A percentile compares a stretch with the other conserved stretches of the same genome.
Conservation (phyloP, 2,888 invertebrate species). For the Ditula angustiorana region DNA sequence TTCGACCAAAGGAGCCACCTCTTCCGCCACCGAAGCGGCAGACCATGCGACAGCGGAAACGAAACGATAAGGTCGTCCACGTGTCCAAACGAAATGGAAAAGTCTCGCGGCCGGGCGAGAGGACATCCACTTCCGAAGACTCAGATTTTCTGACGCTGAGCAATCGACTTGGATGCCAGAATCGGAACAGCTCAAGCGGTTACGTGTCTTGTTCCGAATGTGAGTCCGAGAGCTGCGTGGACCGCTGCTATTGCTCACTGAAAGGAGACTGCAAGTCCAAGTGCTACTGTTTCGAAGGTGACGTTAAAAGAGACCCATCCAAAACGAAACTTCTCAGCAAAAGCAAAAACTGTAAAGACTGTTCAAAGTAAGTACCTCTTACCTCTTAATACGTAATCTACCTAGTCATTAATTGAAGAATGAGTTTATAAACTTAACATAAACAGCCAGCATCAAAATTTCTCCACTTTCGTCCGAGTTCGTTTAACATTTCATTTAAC, state of each 20-base stretch:
- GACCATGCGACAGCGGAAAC: constrained; percentile 71
- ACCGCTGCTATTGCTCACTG: constrained; percentile 94
- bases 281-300: constrained; percentile 87
- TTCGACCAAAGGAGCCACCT: constrained; percentile 84
- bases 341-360: constrained; percentile 76
- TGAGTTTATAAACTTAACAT: constrained; percentile 33
- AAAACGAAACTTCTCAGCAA: constrained; percentile 66
- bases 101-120: constrained; percentile 82
- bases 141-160: constrained; percentile 86
- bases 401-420: constrained; percentile 34
- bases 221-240: constrained; percentile 94
- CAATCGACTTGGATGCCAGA: constrained; percentile 85
- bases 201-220: constrained; percentile 96
- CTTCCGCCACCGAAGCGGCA: constrained; percentile 74
- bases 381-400: constrained; percentile 31
- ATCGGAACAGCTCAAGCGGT: constrained; percentile 88
- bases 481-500: constrained; percentile 70
- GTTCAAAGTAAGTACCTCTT: constrained; percentile 72
- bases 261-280: constrained; percentile 85
- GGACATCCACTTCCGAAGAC: constrained; percentile 87
- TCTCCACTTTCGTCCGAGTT: constrained; percentile 74
- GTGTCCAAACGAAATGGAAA: constrained; percentile 76
- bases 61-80: constrained; percentile 72
- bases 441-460: constrained; percentile 58
- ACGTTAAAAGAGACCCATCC: constrained; percentile 70